These are phyloP conservation scores for Megamerina dolium DNA, from an alignment of 2,888 invertebrate species.

Conservation along the genomic window DNA sequence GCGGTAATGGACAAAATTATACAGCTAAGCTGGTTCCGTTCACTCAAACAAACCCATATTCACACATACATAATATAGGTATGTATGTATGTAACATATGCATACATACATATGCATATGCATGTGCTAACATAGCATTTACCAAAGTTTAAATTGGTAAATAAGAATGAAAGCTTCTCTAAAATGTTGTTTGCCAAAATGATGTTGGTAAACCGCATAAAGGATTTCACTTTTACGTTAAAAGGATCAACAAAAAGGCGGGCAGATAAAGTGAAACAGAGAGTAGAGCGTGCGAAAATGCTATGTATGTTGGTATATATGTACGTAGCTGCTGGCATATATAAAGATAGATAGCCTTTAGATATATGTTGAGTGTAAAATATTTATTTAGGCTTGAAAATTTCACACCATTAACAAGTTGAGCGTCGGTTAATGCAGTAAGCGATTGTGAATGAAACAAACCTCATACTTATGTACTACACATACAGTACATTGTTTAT, in stretches of 20 bases:
- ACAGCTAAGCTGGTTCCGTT: not conserved
- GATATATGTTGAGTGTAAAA: too few relatives aligned
- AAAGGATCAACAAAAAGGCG: not conserved
- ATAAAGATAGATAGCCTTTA: too few relatives aligned
- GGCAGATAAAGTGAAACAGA: too few relatives aligned
- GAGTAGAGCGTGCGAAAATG: too few relatives aligned
- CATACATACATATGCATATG: too few relatives aligned
- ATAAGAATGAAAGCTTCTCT: not conserved
- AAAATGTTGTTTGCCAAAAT: not conserved
- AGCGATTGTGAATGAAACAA: too few relatives aligned
- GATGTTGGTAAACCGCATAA: not conserved
- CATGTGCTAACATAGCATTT: not conserved
- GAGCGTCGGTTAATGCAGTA: too few relatives aligned
- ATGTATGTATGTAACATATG: too few relatives aligned
- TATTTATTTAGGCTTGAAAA: constrained; percentile 2
- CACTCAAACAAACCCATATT: not conserved
- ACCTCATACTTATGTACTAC: too few relatives aligned
- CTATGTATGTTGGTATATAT: too few relatives aligned
- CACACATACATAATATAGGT: not conserved
- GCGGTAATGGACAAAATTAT: constrained; percentile 13
- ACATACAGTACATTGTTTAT: too few relatives aligned
- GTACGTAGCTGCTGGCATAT: too few relatives aligned
- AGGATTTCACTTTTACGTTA: not conserved
- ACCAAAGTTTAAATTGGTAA: not conserved
- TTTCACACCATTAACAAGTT: constrained; percentile 1